phyloP scores from a whole-genome alignment of 1,140 invertebrate genomes.

The Bactericera cockerelli region DNA sequence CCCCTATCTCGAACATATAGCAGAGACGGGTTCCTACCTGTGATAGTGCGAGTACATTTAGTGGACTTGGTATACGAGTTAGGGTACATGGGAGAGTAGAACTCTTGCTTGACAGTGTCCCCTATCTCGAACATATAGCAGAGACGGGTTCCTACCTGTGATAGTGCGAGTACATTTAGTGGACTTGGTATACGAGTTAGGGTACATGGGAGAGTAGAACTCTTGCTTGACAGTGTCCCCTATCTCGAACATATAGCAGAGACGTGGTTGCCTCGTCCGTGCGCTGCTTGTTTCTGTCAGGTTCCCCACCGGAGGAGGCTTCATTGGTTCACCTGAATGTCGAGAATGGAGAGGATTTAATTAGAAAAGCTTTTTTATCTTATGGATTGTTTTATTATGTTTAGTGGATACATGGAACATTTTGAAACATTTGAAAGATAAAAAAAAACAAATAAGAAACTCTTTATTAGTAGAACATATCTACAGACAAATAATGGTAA shows the following conservation, averaged over 20 bases:
- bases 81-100: conserved; percentile 59
- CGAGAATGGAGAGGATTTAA: too few relatives aligned
- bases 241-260: background rate
- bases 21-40: too few relatives aligned
- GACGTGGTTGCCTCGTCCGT: background rate
- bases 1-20: too few relatives aligned
- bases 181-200: conserved; percentile 45
- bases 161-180: conserved; percentile 51
- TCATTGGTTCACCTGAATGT: conserved; percentile 1
- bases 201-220: conserved; percentile 59
- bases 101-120: conserved; percentile 31
- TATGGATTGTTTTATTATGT: too few relatives aligned
- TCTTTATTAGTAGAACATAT: too few relatives aligned
- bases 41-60: conserved; percentile 49
- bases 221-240: conserved; percentile 27
- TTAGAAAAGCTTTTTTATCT: too few relatives aligned
- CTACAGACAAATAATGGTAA: too few relatives aligned
- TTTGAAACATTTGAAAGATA: too few relatives aligned
- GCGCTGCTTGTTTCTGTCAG: background rate
- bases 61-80: conserved; percentile 46
- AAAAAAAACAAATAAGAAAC: too few relatives aligned
- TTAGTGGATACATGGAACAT: too few relatives aligned
- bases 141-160: conserved; percentile 41
- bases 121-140: background rate
- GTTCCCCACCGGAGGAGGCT: background rate